Base-by-base conservation (phyloP, 1,140 invertebrate genomes). In the Apis cerana region DNA sequence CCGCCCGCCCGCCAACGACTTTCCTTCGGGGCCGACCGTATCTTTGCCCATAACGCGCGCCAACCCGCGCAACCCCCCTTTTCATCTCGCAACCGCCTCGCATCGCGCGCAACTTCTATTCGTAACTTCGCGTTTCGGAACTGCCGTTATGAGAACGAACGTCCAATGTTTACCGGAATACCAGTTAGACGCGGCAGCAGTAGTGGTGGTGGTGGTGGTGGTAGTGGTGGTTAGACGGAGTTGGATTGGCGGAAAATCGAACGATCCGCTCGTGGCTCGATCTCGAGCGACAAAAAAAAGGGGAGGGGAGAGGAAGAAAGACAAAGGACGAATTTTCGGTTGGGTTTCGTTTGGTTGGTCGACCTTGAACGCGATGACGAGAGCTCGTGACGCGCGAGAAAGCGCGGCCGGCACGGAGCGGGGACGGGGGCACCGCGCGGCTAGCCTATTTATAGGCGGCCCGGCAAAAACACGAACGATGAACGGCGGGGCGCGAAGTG, bases 81-180 rank as follows among this genome's bases (percentile, higher is more conserved):
- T 23, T 48, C 67, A 15, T 48, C 68, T 62, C 1, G 8, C 77
- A 61, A 65, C 75, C 69, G 54, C 23, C 33, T 43, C 33, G 33
- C 33, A 43, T 72, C 70, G 76, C 33, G 13, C 84, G 77, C 79
- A 80, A 85, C 80, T 87, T 43, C 87, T 88, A 89, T 92, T 85
- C 88, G 87, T 90, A 91, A 91, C 88, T 92, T 89, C 65, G 86
- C 83, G 77, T 90, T 92, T 92, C 84, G 89, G 83, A 91, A 92
- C 84, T 92, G 82, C 75, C 74, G 86, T 92, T 92, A 93, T 91
- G 90, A 91, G 90, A 93, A 93, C 89, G 90, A 92, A 93, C 91
- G 89, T 85, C 87, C 65, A 74, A 67, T 81, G 77, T 90, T 91
- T 87, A 84, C 81, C 82, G 33, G 78, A 82, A n/a, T 17, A 75